A percentile compares a stretch with the other conserved stretches of the same genome.
These are phyloP conservation scores for Drosophila ironensis DNA, from an alignment of 1,140 invertebrate species.

Conservation along the genomic window DNA sequence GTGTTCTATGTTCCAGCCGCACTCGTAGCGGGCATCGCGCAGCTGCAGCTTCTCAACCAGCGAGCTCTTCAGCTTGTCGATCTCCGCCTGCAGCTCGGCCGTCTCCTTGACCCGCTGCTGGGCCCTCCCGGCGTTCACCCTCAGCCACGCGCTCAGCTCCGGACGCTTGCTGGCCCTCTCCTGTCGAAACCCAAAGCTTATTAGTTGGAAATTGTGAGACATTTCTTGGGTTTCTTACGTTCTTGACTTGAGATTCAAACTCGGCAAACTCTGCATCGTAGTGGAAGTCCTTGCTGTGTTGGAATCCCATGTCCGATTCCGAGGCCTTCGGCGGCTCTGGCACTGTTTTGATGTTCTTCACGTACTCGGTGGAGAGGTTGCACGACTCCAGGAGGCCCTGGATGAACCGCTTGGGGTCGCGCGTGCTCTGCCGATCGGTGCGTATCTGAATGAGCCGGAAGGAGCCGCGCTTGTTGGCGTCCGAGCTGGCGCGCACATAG, in stretches of 20 bases:
- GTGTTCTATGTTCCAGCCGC: slow-evolving; percentile 93
- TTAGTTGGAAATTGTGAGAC: too few relatives aligned
- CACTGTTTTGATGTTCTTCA: slow-evolving; percentile 86
- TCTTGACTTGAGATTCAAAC: slow-evolving; percentile 52
- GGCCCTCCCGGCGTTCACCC: slow-evolving; percentile 85
- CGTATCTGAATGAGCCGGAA: slow-evolving; percentile 88
- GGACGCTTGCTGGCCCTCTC: slow-evolving; percentile 64
- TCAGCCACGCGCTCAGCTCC: slow-evolving; percentile 83
- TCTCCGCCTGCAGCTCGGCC: slow-evolving; percentile 86
- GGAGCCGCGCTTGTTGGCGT: slow-evolving; percentile 82
- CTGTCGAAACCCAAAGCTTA: slow-evolving; percentile 10
- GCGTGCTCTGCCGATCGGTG: slow-evolving; percentile 55
- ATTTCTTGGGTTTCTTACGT: slow-evolving; percentile 26
- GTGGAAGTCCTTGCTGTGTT: slow-evolving; percentile 54
- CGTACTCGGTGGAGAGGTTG: slow-evolving; percentile 91
- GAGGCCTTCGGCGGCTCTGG: slow-evolving; percentile 18
- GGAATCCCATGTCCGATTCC: slow-evolving; percentile 22
- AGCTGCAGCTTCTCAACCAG: slow-evolving; percentile 84
- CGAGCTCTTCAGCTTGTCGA: slow-evolving; percentile 84
- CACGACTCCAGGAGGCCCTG: slow-evolving; percentile 90
- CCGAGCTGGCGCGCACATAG: slow-evolving; percentile 86
- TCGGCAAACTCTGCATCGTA: slow-evolving; percentile 62
- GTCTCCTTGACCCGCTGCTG: slow-evolving; percentile 85
- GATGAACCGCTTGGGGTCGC: slow-evolving; percentile 88
- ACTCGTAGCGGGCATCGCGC: slow-evolving; percentile 88